Base-by-base conservation (phyloP, 2,797 vertebrate species). In the Gouania willdenowi region DNA sequence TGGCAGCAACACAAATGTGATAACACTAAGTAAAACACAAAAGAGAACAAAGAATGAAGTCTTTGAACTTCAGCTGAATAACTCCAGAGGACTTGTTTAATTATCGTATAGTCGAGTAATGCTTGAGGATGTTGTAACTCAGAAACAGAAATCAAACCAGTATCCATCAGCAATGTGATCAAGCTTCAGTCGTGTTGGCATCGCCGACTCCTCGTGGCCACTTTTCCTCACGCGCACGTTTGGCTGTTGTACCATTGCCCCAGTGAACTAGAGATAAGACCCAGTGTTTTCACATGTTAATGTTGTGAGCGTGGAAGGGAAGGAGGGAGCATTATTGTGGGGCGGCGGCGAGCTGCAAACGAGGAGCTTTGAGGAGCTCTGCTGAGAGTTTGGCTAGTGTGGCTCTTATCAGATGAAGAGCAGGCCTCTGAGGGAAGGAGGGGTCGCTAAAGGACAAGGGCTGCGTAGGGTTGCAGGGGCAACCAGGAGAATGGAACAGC, bases 401-500 rank as follows among this genome's bases (percentile, higher is more conserved):
- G 26, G 35, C 61, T 77, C 79, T 89, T 89, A 89, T 89, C 87
- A 84, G 87, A 89, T 88, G 81, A 81, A 77, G 85, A 80, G 77
- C 84, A 88, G 84, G 76, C 84, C 83, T 75, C 73, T 5, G 60
- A 58, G 56, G 56, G 55, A 61, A 57, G 76, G 72, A 66, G 76
- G 74, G 76, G 77, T 61, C 60, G 45, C 34, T 3, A 14, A 53
- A 49, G 62, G 71, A 41, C 61, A 49, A 65, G 69, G 70, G 58
- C 58, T 12, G 59, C 52, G 64, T 17, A 34, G 51, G 62, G 66
- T 47, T 67, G 79, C 58, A 73, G 71, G 68, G 76, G 78, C 43
- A 56, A 59, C 56, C 46, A 3, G 61, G 71, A 87, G 86, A 89
- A 88, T 81, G 42, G 85, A 86, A 87, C 87, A 89, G 87, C 87